Conservation (phyloP, 2,888 invertebrate species). For the Drosophila multiciliata region DNA sequence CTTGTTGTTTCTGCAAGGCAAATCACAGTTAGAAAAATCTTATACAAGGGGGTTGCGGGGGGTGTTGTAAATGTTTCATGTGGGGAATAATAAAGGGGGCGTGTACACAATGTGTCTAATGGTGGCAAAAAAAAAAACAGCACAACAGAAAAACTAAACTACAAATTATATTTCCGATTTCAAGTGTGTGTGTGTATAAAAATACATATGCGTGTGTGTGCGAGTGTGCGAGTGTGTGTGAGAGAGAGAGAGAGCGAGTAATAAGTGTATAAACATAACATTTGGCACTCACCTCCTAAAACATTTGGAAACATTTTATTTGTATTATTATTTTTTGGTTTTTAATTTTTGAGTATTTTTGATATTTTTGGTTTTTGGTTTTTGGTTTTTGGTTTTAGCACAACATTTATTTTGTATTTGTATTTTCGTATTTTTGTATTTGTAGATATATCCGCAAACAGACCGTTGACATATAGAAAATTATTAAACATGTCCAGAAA, state of each 20-base stretch:
- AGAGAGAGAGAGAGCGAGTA: constrained; percentile 26
- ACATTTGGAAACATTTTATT: constrained; percentile 60
- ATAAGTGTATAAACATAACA: constrained; percentile 52
- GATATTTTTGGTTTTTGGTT: constrained; percentile 31
- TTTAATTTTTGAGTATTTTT: constrained; percentile 47
- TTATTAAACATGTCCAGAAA: constrained; percentile 56
- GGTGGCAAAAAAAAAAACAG: constrained; percentile 6
- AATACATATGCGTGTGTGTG: constrained; percentile 10
- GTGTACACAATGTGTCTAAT: constrained; percentile 22
- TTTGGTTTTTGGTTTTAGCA: constrained; percentile 58
- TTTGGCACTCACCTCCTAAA: constrained; percentile 82
- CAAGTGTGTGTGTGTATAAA: background rate
- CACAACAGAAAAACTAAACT: constrained; percentile 6
- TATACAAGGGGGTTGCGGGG: background rate
- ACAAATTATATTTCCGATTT: constrained; percentile 9
- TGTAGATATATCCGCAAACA: constrained; percentile 73
- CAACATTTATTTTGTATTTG: constrained; percentile 60
- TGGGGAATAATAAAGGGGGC: constrained; percentile 3
- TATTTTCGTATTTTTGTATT: constrained; percentile 15
- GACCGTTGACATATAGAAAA: constrained; percentile 67
- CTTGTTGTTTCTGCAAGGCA: constrained; percentile 90
- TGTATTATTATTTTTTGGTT: background rate
- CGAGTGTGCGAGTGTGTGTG: constrained; percentile 4
- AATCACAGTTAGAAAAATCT: background rate
- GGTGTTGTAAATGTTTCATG: constrained; percentile 9